Conservation (phyloP, 2,797 vertebrate genomes). For the Lutra lutra region DNA sequence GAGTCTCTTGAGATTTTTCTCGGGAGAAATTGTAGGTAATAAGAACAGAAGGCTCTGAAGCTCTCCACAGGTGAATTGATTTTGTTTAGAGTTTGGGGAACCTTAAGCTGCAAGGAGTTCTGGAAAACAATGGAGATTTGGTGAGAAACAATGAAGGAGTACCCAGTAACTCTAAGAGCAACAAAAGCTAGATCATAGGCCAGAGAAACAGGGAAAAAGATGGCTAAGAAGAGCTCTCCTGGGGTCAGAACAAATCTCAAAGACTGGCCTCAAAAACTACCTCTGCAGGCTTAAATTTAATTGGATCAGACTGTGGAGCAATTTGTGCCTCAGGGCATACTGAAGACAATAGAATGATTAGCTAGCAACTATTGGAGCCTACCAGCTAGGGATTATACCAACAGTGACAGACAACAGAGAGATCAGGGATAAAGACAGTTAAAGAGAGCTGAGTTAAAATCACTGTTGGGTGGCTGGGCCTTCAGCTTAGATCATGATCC, state of each 20-base stretch:
- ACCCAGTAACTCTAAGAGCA: not conserved
- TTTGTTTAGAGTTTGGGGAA: constrained; percentile 2
- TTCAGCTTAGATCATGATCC: too few relatives aligned
- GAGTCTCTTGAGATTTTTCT: not conserved
- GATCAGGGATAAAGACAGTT: not conserved
- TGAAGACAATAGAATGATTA: constrained; percentile 23
- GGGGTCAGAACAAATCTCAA: constrained; percentile 12
- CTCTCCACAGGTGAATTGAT: not conserved
- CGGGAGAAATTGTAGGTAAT: not conserved
- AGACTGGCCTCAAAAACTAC: constrained; percentile 15
- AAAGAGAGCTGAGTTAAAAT: constrained; percentile 18
- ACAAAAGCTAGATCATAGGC: not conserved
- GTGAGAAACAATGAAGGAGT: not conserved
- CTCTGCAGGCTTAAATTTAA: not conserved
- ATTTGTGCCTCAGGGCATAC: not conserved
- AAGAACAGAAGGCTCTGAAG: not conserved
- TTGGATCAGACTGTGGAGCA: not conserved
- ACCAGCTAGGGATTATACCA: not conserved
- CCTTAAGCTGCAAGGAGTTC: not conserved
- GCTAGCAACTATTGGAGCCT: not conserved
- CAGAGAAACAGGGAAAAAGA: not conserved
- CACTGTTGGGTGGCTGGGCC: not conserved
- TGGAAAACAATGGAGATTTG: constrained; percentile 42
- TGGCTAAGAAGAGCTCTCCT: not conserved
- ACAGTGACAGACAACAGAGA: not conserved